Evolutionary conservation across 2,113 vertebrate genomes (phyloP).

Genomic region (Microcebus lehilahytsara): DNA sequence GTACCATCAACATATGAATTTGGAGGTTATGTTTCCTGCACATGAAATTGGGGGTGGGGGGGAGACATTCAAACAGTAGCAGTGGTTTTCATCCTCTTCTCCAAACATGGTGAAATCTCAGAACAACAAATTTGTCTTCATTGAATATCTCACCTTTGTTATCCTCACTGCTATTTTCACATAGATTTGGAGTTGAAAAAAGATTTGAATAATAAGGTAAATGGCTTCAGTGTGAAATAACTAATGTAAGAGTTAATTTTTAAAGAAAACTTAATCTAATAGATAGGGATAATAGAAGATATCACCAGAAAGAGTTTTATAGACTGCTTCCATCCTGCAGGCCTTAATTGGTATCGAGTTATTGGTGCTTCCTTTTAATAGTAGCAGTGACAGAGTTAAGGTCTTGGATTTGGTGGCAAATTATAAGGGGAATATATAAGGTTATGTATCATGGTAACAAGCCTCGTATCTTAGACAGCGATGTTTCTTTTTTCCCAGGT

Average conservation of each 20-base stretch:
- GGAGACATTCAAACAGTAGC: neutral
- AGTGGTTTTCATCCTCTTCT: neutral
- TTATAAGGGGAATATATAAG: neutral
- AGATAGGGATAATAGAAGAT: neutral
- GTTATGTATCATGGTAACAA: neutral
- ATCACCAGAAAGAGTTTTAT: neutral
- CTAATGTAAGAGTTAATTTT: neutral
- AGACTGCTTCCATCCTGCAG: neutral
- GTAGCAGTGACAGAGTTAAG: neutral
- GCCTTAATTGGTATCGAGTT: neutral
- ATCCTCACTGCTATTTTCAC: neutral
- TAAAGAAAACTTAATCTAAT: neutral
- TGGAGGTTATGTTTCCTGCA: neutral
- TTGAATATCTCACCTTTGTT: neutral
- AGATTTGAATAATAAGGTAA: neutral
- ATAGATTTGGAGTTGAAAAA: neutral
- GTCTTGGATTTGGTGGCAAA: neutral
- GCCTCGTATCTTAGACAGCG: neutral
- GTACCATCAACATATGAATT: neutral
- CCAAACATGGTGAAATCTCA: neutral
- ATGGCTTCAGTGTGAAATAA: neutral
- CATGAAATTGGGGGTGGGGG: neutral
- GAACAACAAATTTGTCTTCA: neutral
- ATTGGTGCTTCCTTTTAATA: neutral
- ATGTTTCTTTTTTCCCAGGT: constrained; percentile 80